Percentiles rank a stretch among this genome's conserved stretches.
phyloP scores from a whole-genome alignment of 2,113 vertebrate species.

The Chloropsis hardwickii region DNA sequence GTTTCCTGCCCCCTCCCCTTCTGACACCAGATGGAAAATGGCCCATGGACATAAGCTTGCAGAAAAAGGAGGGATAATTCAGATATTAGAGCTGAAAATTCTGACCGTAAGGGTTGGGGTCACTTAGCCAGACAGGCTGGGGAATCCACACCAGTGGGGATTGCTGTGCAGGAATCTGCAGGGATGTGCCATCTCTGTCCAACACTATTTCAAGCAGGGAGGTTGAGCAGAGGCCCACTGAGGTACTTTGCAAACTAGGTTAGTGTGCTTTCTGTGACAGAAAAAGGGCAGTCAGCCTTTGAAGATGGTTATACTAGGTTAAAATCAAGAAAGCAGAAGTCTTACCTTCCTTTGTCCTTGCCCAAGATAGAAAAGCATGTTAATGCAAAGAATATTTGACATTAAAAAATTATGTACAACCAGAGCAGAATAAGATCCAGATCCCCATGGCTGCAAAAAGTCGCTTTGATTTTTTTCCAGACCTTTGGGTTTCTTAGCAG shows the following conservation, averaged over 20 bases:
- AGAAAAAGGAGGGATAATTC: background rate
- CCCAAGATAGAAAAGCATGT: slow-evolving; percentile 4
- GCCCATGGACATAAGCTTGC: background rate
- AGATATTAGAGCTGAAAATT: background rate
- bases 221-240: background rate
- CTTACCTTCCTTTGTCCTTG: slow-evolving; percentile 25
- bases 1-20: background rate
- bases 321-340: slow-evolving; percentile 32
- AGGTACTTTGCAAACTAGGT: background rate
- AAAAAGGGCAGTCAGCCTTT: background rate
- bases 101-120: fast-evolving
- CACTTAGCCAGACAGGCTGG: background rate
- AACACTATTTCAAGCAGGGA: background rate
- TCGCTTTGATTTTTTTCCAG: slow-evolving; percentile 52
- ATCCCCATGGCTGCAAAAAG: slow-evolving; percentile 50
- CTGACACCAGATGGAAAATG: background rate
- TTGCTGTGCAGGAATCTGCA: background rate
- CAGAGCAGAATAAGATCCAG: slow-evolving; percentile 1
- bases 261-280: slow-evolving; percentile 37
- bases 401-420: slow-evolving; percentile 65
- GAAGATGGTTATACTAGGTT: background rate
- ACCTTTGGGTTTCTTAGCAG: slow-evolving; percentile 37
- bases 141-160: background rate
- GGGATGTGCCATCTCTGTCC: background rate
- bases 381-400: slow-evolving; percentile 55